Evolutionary conservation across 2,113 vertebrate species (phyloP), one percentile per base, ranked within the genome.

Genomic region (Ptychochromis oligacanthus): DNA sequence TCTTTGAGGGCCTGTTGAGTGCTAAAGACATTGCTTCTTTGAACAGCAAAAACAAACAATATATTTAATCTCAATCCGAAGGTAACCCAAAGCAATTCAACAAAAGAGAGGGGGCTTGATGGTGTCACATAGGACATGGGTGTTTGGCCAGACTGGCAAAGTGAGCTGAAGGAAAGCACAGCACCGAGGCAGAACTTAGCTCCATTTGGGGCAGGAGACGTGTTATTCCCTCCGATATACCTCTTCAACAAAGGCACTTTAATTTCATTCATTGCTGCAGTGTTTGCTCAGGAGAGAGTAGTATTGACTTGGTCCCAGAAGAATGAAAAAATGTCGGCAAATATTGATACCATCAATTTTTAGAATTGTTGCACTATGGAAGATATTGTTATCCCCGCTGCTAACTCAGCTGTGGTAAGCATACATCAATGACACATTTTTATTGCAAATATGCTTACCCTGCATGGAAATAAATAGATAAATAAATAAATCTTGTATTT

Each of bases 341-440:
- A 75, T 87, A 85, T 65, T 90, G 76, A 82, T 79, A 15, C 55
- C 20, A 88, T 88, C 67, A 82, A 76, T 88, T 92, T 81, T 78
- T n/a, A 12, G 61, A 55, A 57, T 58, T 43, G 70, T 57, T 79
- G 40, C 65, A 59, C 65, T 12, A 46, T 43, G 82, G 46, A 58
- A 46, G 74, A 56, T 55, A 79, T 34, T 75, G 57, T 40, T 55
- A 31, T 49, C 49, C 34, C 61, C n/a, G 46, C 65, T 60, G 56
- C 31, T 46, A 85, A 80, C 60, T 80, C 57, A 67, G 56, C 72
- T 24, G 65, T 14, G 54, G 70, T 84, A 78, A 67, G 28, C 65
- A 80, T 60, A 22, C 2, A 78, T 76, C 46, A 79, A 6, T 79
- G 58, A 61, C 61, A 57, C 8, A 28, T 74, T 79, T 65, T 70